Base-by-base conservation (phyloP, 1,140 invertebrate genomes). In the Conopomorpha cramerella region DNA sequence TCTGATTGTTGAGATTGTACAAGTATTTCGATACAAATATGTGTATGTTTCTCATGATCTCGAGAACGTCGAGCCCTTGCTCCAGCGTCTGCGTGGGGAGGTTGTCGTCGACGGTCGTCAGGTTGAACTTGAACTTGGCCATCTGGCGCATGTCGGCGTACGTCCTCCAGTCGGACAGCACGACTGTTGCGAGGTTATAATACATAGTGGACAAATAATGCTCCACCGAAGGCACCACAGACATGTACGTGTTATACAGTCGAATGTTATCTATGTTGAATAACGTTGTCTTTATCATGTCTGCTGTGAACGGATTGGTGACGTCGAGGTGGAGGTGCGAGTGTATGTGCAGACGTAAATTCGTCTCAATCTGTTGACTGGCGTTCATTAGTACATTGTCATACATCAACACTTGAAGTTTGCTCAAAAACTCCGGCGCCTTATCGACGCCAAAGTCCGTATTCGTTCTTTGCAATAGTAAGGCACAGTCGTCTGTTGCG, bases 1-100 rank as follows among this genome's bases (percentile, higher is more conserved):
- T 89, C 80, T 99, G 97, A 55, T 95, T 95, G 63, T 98, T 98
- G 30, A 99, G 80, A 78, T 99, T 99, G 62, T 99, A 99, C 8
- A 91, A 73, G 74, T 95, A 99, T 43, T 90, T 90, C 0, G 91
- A 86, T 3, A 98, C 95, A 79, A 99, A 99, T 2, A 93, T 85
- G 51, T 96, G 88, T 36, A 99, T 95, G 55, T 99, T 98, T 29
- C 95, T 81, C 91, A 98, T 98, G 29, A 99, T 96, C 79, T 98
- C 93, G 23, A 99, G 74, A 2, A 99, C 92, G 81, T 99, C 97
- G n/a, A 98, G 76, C 26, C 97, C 97, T 83, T 96, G 95, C 68
- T 99, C 96, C 26, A 99, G 79, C 2, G 93, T 96, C 74, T 99
- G 95, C 51, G 93, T 96, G 6, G 97, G 97, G 25, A 99, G 79